phyloP scores from a whole-genome alignment of 37 sponge, comb jelly and placozoan genomes.

The Cladorhizidae sp. region DNA sequence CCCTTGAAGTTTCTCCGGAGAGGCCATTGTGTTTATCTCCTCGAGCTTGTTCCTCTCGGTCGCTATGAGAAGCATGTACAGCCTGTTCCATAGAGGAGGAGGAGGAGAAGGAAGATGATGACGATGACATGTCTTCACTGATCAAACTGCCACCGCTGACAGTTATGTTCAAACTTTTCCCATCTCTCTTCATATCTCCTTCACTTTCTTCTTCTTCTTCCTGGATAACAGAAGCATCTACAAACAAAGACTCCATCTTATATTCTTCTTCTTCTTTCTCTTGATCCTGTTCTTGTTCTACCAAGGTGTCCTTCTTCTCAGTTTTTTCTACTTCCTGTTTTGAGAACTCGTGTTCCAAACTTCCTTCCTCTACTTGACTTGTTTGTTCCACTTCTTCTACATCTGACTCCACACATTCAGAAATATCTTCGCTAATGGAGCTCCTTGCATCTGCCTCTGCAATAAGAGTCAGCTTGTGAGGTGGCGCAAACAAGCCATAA shows the following conservation, averaged over 20 bases:
- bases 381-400: background rate
- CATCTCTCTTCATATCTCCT: background rate
- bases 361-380: background rate
- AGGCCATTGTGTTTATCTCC: too few species aligned
- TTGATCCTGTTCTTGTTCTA: background rate
- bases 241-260: too few species aligned
- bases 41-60: slow-evolving; percentile 40
- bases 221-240: background rate
- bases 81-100: background rate
- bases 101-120: background rate
- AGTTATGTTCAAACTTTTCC: background rate
- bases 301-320: background rate
- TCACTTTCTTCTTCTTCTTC: background rate
- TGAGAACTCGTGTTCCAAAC: background rate
- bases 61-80: slow-evolving; percentile 3
- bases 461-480: slow-evolving; percentile 23
- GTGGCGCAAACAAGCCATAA: slow-evolving; percentile 73
- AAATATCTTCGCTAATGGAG: slow-evolving; percentile 26
- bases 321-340: background rate
- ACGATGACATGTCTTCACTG: background rate
- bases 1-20: slow-evolving; percentile 22
- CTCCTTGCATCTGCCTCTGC: background rate
- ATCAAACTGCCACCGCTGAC: background rate
- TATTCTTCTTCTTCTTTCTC: background rate
- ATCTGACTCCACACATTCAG: background rate